Base-by-base conservation (phyloP, 2,797 vertebrate species). In the Eulemur albifrons region DNA sequence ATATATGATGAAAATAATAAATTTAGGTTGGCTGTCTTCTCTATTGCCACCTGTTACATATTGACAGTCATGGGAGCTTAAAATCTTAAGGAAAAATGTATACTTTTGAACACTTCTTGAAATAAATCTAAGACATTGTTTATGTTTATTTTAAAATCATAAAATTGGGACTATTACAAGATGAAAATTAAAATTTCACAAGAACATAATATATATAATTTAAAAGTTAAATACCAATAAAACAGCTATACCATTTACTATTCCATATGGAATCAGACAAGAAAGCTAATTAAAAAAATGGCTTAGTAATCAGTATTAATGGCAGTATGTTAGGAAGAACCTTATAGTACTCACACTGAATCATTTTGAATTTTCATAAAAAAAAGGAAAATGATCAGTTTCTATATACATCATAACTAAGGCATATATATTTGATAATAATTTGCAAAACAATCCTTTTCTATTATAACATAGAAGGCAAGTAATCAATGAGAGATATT, bases 21-120 rank as follows among this genome's bases (percentile, higher is more conserved):
- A 97, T 97, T 90, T 65, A 96, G 75, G 96, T 97, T 97, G 97
- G 54, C 97, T 98, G 97, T 98, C 97, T 98, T 98, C 98, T 98
- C 97, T 97, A 90, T 94, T 98, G 96, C 98, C 98, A 98, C 98
- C 98, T 98, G 98, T 98, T 98, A 98, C 97, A 97, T 95, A 97
- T 59, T 93, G 90, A 97, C 95, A 98, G 97, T 94, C 89, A 87
- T 52, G 86, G 84, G 61, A 96, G 94, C 93, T 87, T 57, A 40
- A 96, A 90, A 88, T 77, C 18, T 54, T 67, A 81, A 89, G 73
- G 32, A 93, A 85, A 86, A 93, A 61, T 88, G 59, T n/a, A 10
- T 59, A 81, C 48, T 93, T 97, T 57, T 59, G 70, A 86, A 81
- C 17, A 95, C 48, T 94, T 93, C 12, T 6, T 57, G n/a, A 94